Conservation (phyloP, 2,113 vertebrate genomes). For the Salvator merianae region DNA sequence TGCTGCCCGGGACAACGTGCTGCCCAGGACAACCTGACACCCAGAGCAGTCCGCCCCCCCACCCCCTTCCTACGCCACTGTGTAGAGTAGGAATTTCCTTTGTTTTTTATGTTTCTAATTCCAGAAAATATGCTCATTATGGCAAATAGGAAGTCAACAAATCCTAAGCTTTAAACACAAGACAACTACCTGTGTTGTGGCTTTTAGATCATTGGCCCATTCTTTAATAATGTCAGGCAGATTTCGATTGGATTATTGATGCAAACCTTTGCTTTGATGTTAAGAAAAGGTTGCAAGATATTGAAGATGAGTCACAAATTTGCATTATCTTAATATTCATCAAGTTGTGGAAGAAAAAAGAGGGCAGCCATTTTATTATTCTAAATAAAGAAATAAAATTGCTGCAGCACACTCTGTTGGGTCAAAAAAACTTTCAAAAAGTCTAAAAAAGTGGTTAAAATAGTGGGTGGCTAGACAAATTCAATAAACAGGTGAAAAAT, state of each 20-base stretch:
- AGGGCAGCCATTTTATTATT: conserved; percentile 60
- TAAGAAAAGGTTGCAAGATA: conserved; percentile 50
- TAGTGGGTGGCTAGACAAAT: not conserved
- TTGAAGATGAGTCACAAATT: conserved; percentile 38
- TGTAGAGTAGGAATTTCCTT: conserved; percentile 53
- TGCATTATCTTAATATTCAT: conserved; percentile 35
- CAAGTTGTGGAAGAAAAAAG: conserved; percentile 9
- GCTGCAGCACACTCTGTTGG: conserved; percentile 51
- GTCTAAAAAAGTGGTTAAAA: conserved; percentile 28
- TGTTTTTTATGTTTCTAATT: conserved; percentile 71
- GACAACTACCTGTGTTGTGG: conserved; percentile 40
- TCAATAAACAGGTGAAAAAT: too few species aligned
- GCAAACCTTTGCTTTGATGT: conserved; percentile 49
- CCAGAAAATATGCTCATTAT: conserved; percentile 57
- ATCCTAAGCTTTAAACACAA: conserved; percentile 68
- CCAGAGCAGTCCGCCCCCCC: too few species aligned
- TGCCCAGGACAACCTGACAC: too few species aligned
- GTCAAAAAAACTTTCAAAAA: conserved; percentile 19
- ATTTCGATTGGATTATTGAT: conserved; percentile 54
- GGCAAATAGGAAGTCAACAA: conserved; percentile 68
- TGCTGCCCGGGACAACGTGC: too few species aligned
- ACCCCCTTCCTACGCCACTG: too few species aligned
- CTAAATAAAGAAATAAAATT: conserved; percentile 69
- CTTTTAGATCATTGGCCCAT: conserved; percentile 55
- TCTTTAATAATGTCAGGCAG: conserved; percentile 51